These are phyloP conservation scores for Thalpophila matura DNA, from an alignment of 2,888 invertebrate genomes.

Conservation along the genomic window DNA sequence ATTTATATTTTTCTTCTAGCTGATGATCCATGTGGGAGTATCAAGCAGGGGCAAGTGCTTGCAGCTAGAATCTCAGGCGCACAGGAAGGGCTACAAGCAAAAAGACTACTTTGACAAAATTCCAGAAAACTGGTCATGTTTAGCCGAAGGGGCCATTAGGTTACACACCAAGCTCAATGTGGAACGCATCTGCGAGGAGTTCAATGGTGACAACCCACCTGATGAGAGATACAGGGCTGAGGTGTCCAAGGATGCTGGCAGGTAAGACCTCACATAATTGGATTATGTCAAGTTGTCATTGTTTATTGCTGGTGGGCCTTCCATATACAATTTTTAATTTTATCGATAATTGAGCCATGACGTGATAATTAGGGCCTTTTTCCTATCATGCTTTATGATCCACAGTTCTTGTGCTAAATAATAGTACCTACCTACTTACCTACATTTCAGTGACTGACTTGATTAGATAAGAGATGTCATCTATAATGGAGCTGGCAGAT, in stretches of 20 bases:
- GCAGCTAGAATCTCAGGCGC: conserved; percentile 93
- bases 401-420: background rate
- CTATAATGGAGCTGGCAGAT: conserved; percentile 13
- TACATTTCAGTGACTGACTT: no score
- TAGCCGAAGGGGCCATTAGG: conserved; percentile 81
- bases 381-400: no score
- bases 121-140: conserved; percentile 80
- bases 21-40: conserved; percentile 95
- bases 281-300: no score
- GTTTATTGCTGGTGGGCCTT: no score
- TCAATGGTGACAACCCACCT: conserved; percentile 78
- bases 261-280: conserved; percentile 79
- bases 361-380: no score
- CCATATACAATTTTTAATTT: no score
- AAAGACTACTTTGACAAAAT: conserved; percentile 88
- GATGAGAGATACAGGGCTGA: conserved; percentile 75
- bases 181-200: conserved; percentile 83
- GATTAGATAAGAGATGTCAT: conserved; percentile 36
- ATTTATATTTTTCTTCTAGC: conserved; percentile 78
- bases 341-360: no score
- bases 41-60: conserved; percentile 91
- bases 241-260: conserved; percentile 91
- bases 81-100: conserved; percentile 90
- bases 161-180: conserved; percentile 89
- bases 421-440: no score